phyloP scores from a whole-genome alignment of 1,140 invertebrate genomes.

The Pseudachorutes palmiensis region DNA sequence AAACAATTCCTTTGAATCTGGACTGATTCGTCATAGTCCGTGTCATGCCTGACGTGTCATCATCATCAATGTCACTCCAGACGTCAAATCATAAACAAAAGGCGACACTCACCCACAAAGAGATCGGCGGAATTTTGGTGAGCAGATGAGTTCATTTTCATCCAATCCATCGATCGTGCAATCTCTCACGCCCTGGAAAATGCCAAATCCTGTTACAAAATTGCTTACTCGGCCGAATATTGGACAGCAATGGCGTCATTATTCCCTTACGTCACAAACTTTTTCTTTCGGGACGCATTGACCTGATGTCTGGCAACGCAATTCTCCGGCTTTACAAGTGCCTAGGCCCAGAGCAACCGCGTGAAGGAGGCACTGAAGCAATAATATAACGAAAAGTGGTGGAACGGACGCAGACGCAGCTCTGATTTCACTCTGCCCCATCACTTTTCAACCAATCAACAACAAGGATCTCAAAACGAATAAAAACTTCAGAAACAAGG shows the following conservation, averaged over 20 bases:
- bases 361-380: not conserved
- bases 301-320: slow-evolving; percentile 30
- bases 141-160: slow-evolving; percentile 31
- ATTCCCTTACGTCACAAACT: slow-evolving; percentile 30
- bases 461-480: too few species aligned
- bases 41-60: too few species aligned
- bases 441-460: too few species aligned
- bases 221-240: too few species aligned
- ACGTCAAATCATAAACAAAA: not conserved
- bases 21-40: too few species aligned
- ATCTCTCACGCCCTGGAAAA: slow-evolving; percentile 19
- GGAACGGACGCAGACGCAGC: not conserved
- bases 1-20: too few species aligned
- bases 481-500: not conserved
- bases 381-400: not conserved
- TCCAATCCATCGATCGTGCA: slow-evolving; percentile 30
- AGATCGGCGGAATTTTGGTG: slow-evolving; percentile 21
- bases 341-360: slow-evolving; percentile 7
- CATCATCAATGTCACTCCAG: too few species aligned
- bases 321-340: slow-evolving; percentile 31
- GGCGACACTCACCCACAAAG: slow-evolving; percentile 21
- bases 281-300: slow-evolving; percentile 27
- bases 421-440: too few species aligned
- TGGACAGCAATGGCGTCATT: too few species aligned
- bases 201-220: not conserved